Conservation (phyloP, 1,140 invertebrate genomes). For the Drosophila lacteicornis region DNA sequence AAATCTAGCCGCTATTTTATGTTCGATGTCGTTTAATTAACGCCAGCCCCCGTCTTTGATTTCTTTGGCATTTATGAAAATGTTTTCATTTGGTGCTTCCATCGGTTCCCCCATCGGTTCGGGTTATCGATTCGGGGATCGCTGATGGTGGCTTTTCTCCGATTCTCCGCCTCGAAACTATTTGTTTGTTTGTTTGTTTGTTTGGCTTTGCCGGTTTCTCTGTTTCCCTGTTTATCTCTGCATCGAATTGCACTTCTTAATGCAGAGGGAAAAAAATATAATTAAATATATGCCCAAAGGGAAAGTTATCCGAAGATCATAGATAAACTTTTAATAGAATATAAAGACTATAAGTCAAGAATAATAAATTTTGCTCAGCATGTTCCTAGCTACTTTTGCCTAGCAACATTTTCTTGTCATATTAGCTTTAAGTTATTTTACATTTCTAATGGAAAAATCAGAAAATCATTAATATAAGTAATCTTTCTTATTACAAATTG, state of each 20-base stretch:
- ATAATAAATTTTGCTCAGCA: no score
- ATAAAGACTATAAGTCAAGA: no score
- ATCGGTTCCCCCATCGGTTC: slow-evolving; percentile 4
- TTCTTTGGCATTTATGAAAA: slow-evolving; percentile 76
- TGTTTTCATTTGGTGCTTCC: slow-evolving; percentile 67
- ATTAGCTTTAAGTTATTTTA: no score
- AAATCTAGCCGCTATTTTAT: slow-evolving; percentile 78
- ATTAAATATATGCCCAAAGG: no score
- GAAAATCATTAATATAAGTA: no score
- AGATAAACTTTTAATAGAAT: no score
- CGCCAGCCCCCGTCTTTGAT: slow-evolving; percentile 40
- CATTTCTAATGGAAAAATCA: no score
- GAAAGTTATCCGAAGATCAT: no score
- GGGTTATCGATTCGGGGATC: slow-evolving; percentile 49
- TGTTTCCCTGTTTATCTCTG: slow-evolving; percentile 21
- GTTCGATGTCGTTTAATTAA: slow-evolving; percentile 76
- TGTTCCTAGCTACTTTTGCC: no score
- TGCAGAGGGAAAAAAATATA: background rate
- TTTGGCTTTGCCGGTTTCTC: slow-evolving; percentile 18
- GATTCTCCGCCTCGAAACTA: slow-evolving; percentile 11
- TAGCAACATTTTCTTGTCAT: no score
- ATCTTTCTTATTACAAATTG: background rate
- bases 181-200: slow-evolving; percentile 36
- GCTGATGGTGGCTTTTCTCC: slow-evolving; percentile 41
- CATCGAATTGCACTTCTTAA: slow-evolving; percentile 25